Conservation (phyloP, 23 tunicate species). For the Styela clava region DNA sequence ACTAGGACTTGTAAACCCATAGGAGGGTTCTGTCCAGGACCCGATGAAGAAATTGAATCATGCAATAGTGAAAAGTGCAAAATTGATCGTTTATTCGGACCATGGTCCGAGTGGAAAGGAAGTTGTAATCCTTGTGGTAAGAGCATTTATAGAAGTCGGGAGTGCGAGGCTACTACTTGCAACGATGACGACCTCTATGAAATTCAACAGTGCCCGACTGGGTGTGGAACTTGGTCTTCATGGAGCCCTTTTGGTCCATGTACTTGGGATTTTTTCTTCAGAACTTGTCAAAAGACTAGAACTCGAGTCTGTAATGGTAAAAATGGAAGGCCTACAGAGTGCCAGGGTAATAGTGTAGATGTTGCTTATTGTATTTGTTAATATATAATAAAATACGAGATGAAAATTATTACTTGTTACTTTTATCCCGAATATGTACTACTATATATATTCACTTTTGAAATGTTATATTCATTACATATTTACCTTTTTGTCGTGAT, state of each 20-base stretch:
- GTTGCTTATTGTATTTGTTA: not conserved
- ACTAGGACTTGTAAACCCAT: constrained; percentile 13
- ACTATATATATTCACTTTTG: too few relatives aligned
- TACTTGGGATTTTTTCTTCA: not conserved
- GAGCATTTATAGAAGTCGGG: constrained; percentile 7
- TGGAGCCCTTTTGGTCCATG: constrained; percentile 3
- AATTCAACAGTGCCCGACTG: not conserved
- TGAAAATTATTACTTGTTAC: too few relatives aligned
- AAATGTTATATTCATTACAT: too few relatives aligned
- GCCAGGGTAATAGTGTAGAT: not conserved
- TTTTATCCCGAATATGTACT: too few relatives aligned
- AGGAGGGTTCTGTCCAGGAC: constrained; percentile 13
- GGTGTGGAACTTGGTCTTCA: not conserved
- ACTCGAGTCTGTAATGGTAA: not conserved
- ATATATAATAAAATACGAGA: too few relatives aligned
- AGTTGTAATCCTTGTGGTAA: constrained; percentile 16
- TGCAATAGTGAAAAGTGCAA: not conserved
- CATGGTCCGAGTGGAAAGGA: constrained; percentile 20
- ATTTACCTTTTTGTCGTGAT: too few relatives aligned
- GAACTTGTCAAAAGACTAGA: not conserved
- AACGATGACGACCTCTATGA: not conserved
- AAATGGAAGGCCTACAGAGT: not conserved
- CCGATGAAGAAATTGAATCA: not conserved
- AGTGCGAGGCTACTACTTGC: not conserved
- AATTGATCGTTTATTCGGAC: not conserved